Percentiles rank a stretch among this genome's conserved stretches.
Conservation (phyloP, 2,888 invertebrate species). For the Ectemnius lituratus region DNA sequence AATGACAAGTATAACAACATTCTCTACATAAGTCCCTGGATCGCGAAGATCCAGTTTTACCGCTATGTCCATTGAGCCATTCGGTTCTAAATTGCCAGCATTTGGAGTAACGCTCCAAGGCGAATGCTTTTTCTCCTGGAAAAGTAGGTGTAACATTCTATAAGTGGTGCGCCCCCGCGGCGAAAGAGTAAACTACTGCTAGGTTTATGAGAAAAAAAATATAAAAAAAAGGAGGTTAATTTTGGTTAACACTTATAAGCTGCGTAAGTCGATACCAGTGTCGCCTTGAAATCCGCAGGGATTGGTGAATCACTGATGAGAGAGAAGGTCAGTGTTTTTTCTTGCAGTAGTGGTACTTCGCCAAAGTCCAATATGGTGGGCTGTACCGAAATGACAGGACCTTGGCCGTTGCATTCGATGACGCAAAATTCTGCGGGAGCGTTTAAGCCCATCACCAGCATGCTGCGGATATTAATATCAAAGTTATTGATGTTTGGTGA, state of each 20-base stretch:
- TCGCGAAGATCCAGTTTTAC: constrained; percentile 73
- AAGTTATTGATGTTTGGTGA: not conserved
- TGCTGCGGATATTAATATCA: constrained; percentile 43
- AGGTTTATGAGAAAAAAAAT: too few species aligned
- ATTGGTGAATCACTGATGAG: constrained; percentile 86
- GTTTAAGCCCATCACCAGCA: constrained; percentile 77
- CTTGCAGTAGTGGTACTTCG: constrained; percentile 80
- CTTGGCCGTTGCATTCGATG: constrained; percentile 81
- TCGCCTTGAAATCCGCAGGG: constrained; percentile 80
- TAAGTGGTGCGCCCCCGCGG: too few species aligned
- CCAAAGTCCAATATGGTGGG: constrained; percentile 84
- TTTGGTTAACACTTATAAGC: too few species aligned
- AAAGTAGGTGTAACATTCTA: not conserved
- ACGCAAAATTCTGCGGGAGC: constrained; percentile 74
- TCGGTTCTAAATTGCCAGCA: constrained; percentile 68
- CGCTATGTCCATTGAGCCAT: constrained; percentile 64
- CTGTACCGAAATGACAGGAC: constrained; percentile 83
- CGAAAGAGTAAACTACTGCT: not conserved
- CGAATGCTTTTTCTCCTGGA: constrained; percentile 54
- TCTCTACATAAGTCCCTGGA: constrained; percentile 72
- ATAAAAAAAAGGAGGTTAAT: too few species aligned
- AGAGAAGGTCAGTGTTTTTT: constrained; percentile 78
- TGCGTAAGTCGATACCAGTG: constrained; percentile 69
- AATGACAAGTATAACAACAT: constrained; percentile 69
- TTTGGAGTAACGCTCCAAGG: constrained; percentile 64